Conservation (phyloP, 2,888 invertebrate species). For the Tipula vernalis region DNA sequence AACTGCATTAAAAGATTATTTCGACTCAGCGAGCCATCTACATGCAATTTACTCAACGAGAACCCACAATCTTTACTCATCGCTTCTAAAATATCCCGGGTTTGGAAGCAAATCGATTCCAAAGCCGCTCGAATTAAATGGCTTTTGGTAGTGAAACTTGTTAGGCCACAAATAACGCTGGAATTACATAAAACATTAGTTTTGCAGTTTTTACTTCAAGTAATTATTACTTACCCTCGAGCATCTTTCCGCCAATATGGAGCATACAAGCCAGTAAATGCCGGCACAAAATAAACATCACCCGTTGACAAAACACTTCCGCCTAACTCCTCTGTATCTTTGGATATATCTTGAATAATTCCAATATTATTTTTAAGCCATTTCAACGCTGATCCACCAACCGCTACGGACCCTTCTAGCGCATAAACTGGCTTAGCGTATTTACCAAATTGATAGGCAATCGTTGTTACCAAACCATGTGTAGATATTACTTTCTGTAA, state of each 20-base stretch:
- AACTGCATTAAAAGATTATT: constrained; percentile 90
- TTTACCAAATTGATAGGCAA: constrained; percentile 82
- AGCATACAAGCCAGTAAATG: constrained; percentile 92
- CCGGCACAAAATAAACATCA: constrained; percentile 96
- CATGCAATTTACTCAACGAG: constrained; percentile 67
- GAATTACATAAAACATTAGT: constrained; percentile 22
- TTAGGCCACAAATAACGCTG: constrained; percentile 85
- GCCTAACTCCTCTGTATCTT: constrained; percentile 59
- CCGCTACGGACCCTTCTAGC: constrained; percentile 90
- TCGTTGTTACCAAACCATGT: constrained; percentile 78
- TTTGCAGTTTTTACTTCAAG: not conserved
- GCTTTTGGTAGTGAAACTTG: constrained; percentile 82
- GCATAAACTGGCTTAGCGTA: constrained; percentile 74
- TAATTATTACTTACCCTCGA: constrained; percentile 52
- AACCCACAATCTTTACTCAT: constrained; percentile 88
- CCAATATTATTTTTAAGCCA: constrained; percentile 90
- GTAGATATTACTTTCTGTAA: constrained; percentile 66
- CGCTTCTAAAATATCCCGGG: constrained; percentile 83
- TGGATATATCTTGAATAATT: constrained; percentile 57
- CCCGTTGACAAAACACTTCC: constrained; percentile 73
- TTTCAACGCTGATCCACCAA: constrained; percentile 82
- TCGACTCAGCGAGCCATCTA: constrained; percentile 87
- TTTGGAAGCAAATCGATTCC: constrained; percentile 94
- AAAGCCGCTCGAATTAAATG: constrained; percentile 90
- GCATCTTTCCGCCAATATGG: constrained; percentile 98